phyloP scores from a whole-genome alignment of 2,888 invertebrate species.

The Actias luna region DNA sequence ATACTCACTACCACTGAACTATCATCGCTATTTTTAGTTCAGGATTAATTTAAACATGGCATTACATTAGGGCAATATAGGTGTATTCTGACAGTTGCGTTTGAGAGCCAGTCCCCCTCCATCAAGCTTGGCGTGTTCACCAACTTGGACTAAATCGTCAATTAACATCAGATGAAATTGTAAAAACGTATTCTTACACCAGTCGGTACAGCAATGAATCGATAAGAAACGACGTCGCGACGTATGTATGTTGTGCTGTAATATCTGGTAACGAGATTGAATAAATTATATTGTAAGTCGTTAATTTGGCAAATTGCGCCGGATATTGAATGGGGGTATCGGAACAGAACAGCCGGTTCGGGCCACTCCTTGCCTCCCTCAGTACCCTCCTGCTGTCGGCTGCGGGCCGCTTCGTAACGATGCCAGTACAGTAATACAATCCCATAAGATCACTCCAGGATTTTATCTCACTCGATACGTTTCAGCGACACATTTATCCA shows the following conservation, averaged over 20 bases:
- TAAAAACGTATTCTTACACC: background rate
- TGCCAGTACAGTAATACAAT: conserved; percentile 2
- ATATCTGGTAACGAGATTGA: background rate
- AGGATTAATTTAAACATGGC: no score
- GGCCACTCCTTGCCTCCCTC: background rate
- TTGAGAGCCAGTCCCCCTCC: no score
- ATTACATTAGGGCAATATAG: no score
- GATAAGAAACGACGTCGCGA: no score
- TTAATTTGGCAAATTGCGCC: background rate
- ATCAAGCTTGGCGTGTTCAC: no score
- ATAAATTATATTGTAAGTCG: background rate
- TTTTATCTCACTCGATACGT: conserved; percentile 1
- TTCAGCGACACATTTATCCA: background rate
- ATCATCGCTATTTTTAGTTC: no score
- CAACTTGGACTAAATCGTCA: no score
- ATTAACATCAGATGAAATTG: background rate
- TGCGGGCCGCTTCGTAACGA: background rate
- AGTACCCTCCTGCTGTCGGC: background rate
- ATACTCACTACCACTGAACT: no score
- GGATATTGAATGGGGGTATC: background rate
- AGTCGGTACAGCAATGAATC: background rate
- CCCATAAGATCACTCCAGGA: background rate
- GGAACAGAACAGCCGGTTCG: background rate
- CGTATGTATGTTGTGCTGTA: no score
- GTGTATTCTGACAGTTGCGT: no score